phyloP scores from a whole-genome alignment of 2,797 vertebrate species.

The Cuculus canorus region DNA sequence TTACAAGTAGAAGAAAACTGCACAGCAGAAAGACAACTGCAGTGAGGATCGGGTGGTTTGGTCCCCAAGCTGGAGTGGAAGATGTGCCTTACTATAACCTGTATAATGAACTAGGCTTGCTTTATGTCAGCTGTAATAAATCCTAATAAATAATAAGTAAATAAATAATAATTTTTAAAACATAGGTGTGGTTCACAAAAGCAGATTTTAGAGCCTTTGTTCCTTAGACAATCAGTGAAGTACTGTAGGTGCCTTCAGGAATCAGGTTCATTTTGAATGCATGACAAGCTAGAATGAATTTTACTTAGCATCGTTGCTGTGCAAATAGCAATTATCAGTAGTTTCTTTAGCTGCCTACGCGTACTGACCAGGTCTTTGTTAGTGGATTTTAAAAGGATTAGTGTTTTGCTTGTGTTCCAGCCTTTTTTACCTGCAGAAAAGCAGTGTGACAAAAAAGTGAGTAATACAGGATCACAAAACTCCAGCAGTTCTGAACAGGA shows the following conservation, averaged over 20 bases:
- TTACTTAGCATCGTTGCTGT: neutral
- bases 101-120: rapidly evolving
- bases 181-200: neutral
- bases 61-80: neutral
- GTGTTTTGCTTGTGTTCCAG: neutral
- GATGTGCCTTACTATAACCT: neutral
- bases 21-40: neutral
- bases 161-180: neutral
- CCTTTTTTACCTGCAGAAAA: conserved; percentile 33
- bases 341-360: neutral
- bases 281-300: neutral
- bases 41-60: neutral
- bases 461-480: neutral
- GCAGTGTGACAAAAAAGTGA: neutral
- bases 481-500: conserved; percentile 44
- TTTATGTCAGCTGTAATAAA: neutral
- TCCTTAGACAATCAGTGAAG: neutral
- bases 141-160: no score
- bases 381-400: neutral
- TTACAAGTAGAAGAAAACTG: neutral
- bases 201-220: neutral
- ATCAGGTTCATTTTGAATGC: neutral
- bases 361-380: neutral
- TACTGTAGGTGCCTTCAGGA: neutral
- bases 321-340: neutral